Percentiles rank a stretch among this genome's conserved stretches.
phyloP scores from a whole-genome alignment of 1,140 invertebrate species.

The Drosophila obscura region DNA sequence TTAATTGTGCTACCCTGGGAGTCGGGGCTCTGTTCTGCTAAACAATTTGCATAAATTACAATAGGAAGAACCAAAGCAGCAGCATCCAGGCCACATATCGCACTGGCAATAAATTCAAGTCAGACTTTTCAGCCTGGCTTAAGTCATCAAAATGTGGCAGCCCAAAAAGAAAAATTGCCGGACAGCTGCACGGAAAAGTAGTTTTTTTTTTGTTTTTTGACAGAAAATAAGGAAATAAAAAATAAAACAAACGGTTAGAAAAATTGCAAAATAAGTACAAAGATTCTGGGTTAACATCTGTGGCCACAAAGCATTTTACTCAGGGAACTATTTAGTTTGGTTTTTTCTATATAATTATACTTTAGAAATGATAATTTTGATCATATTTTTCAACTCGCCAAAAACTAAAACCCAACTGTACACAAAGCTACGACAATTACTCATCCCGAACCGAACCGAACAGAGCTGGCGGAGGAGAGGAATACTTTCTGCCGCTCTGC shows the following conservation, averaged over 20 bases:
- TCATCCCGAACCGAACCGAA: constrained; percentile 3
- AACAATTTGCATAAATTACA: constrained; percentile 79
- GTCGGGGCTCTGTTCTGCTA: constrained; percentile 17
- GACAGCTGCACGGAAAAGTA: constrained; percentile 10
- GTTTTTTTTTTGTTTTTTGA: constrained; percentile 1
- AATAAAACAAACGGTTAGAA: constrained; percentile 17
- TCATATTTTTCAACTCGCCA: background rate
- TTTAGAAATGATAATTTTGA: no score
- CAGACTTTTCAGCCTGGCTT: constrained; percentile 53
- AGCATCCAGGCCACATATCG: constrained; percentile 41
- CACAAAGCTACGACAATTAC: constrained; percentile 25
- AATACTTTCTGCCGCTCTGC: background rate
- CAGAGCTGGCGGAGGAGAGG: background rate
- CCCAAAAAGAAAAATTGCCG: constrained; percentile 39
- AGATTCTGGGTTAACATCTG: no score
- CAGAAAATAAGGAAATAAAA: constrained; percentile 11
- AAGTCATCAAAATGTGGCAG: constrained; percentile 63
- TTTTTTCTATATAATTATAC: background rate
- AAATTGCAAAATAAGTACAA: background rate
- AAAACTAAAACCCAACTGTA: background rate
- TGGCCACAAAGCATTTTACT: no score
- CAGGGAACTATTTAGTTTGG: no score
- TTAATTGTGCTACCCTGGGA: constrained; percentile 57
- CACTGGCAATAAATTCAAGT: constrained; percentile 65
- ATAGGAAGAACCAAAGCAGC: background rate